Evolutionary conservation across 30 jellyfish, hydroid and myxozoan species (phyloP), one percentile per base, ranked within the genome.

Genomic region (Nemopilema nomurai): DNA sequence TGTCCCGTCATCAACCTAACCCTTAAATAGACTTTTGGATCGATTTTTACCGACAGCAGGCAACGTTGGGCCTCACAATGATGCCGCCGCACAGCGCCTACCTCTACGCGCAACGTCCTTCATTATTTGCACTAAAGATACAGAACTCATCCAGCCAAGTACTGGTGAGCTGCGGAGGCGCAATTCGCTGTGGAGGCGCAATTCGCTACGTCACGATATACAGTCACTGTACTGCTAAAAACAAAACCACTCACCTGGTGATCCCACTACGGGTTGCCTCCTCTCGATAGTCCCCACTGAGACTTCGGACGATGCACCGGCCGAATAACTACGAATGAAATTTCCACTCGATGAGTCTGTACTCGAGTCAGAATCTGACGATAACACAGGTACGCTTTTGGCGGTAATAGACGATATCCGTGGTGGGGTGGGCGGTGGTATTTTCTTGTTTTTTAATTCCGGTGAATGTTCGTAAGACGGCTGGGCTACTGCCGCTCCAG

Each of bases 341-440:
- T 49, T 53, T 32, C 77, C 79, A 7, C 67, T 9, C 4, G 71
- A 25, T 31, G 82, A 65, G 27, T 73, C 82, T 17, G 33, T 16
- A 33, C 22, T 26, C 13, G 66, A 69, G 67, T 74, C 93, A 25
- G 18, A 31, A 52, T 84, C 93, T 1, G 93, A 73, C 31, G 87
- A 81, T 52, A 84, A 51, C 1, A 87, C 96, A 1, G 94, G 97
- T 1, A 75, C 90, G 52, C 97, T 90, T 75, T 74, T 82, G 0
- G 90, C 70, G 13, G 97, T 71, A 4, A 90, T 90, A 3, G 97
- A 90, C 0, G 97, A 81, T 6, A 82, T 89, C 31, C 99, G 91
- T 16, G 99, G 99, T 8, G 99, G 99, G 13, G 99, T 97, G 21
- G 99, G 99, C 0, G 99, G 97, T 31, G 97, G 97, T 0, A 85